phyloP scores from a whole-genome alignment of 2,888 invertebrate genomes.

The Thumatha senex region DNA sequence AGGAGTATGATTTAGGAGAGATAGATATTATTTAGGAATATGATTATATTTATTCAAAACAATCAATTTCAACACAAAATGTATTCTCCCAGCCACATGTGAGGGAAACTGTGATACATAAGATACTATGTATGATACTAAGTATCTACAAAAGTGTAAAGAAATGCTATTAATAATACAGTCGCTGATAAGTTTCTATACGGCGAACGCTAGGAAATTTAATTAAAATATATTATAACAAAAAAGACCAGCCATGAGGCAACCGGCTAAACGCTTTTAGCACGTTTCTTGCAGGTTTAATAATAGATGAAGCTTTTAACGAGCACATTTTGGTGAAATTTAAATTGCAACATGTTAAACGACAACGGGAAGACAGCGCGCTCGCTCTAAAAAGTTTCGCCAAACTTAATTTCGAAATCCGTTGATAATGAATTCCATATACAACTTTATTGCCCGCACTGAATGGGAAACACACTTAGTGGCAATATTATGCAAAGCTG shows the following conservation, averaged over 20 bases:
- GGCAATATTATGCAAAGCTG: conserved; percentile 64
- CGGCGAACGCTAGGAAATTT: conserved; percentile 24
- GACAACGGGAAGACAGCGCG: conserved; percentile 13
- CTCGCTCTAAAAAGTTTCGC: conserved; percentile 27
- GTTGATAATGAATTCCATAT: conserved; percentile 55
- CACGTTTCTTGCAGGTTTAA: conserved; percentile 31
- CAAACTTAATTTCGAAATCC: conserved; percentile 27
- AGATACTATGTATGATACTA: too few relatives aligned
- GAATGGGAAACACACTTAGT: conserved; percentile 51
- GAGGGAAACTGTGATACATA: too few relatives aligned
- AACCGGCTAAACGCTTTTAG: conserved; percentile 26
- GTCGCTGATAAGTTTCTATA: conserved; percentile 23
- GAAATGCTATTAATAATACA: conserved; percentile 28
- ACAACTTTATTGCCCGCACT: conserved; percentile 42
- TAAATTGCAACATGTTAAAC: conserved; percentile 21
- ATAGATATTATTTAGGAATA: too few relatives aligned
- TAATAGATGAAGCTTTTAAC: conserved; percentile 36
- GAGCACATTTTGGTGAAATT: conserved; percentile 25
- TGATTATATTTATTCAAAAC: too few relatives aligned
- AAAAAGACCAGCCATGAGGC: conserved; percentile 24
- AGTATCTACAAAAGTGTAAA: conserved; percentile 11
- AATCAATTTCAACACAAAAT: too few relatives aligned
- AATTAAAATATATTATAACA: conserved; percentile 34
- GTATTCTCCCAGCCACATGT: too few relatives aligned
- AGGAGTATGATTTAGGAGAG: too few relatives aligned